Evolutionary conservation across 2,888 invertebrate genomes (phyloP), one percentile per base, ranked within the genome.

Genomic region (Torymus auratus): DNA sequence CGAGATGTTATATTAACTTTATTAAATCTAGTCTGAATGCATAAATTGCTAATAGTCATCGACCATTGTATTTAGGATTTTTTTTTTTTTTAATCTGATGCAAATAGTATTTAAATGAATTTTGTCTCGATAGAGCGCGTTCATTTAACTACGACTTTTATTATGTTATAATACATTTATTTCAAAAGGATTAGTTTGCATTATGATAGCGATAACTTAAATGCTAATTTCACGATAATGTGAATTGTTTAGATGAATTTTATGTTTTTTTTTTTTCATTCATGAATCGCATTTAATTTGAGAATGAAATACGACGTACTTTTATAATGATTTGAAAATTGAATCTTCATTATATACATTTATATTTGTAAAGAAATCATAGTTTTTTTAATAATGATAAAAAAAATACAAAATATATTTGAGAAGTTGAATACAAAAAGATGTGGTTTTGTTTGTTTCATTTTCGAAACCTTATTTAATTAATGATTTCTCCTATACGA

Each of bases 11-110:
- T 50, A 74, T 74, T 68, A 76, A 76, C 75, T 68, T 14, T 52
- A 62, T 67, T 56, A 67, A 76, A 68, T 76, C 75, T 76, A 76
- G 75, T 76, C 75, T 62, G 23, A 74, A 74, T 56, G 67, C 20
- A 76, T 61, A 76, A 77, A 70, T 50, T 77, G 56, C 70, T 64
- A 64, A 70, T 77, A 77, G 62, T 62, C 76, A 62, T 69, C 56
- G 76, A 70, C 41, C 62, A 61, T 62, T 62, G 56, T 23, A 70
- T 64, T 41, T 64, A 70, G 70, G 20, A 58, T 69, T 56, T 69
- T 76, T 53, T 56, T 69, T 76, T 53, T 58, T 64, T 73, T 58
- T 28, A 55, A 52, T 76, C 62, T 56, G 2, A 41, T 41, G 41
- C 41, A 20, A 55, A 55, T 60, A 52, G 55, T 62, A 50, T 55